These are phyloP conservation scores for Gobius niger DNA, from an alignment of 2,113 vertebrate species.

Conservation along the genomic window DNA sequence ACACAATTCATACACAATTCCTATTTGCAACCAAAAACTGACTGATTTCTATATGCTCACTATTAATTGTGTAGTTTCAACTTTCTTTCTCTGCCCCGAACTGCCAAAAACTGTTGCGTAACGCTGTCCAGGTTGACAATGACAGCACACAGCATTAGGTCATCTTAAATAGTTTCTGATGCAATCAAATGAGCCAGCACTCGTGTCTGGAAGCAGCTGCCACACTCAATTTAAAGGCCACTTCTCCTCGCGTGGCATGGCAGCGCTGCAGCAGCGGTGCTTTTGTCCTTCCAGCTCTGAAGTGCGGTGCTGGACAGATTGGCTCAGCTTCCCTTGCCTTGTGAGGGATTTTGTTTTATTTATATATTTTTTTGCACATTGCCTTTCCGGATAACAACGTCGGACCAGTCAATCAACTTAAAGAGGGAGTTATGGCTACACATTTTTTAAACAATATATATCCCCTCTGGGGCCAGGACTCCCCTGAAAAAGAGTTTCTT, in stretches of 20 bases:
- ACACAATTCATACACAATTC: too few species aligned
- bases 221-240: constrained; percentile 14
- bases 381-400: constrained; percentile 22
- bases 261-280: not conserved
- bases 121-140: not conserved
- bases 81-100: not conserved
- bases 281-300: constrained; percentile 17
- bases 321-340: constrained; percentile 37
- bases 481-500: too few species aligned
- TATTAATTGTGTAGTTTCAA: not conserved
- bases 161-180: constrained; percentile 12
- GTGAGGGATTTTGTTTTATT: constrained; percentile 13
- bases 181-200: not conserved
- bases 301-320: constrained; percentile 36
- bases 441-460: too few species aligned
- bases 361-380: constrained; percentile 28
- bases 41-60: too few species aligned
- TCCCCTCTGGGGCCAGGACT: too few species aligned
- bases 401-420: constrained; percentile 47
- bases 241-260: constrained; percentile 18
- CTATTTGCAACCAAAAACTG: too few species aligned
- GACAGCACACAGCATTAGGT: not conserved
- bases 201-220: constrained; percentile 7
- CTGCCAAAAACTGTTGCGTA: not conserved
- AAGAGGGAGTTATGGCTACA: constrained; percentile 21